These are phyloP conservation scores for Amphipoea lucens DNA, from an alignment of 2,888 invertebrate species.

Conservation along the genomic window DNA sequence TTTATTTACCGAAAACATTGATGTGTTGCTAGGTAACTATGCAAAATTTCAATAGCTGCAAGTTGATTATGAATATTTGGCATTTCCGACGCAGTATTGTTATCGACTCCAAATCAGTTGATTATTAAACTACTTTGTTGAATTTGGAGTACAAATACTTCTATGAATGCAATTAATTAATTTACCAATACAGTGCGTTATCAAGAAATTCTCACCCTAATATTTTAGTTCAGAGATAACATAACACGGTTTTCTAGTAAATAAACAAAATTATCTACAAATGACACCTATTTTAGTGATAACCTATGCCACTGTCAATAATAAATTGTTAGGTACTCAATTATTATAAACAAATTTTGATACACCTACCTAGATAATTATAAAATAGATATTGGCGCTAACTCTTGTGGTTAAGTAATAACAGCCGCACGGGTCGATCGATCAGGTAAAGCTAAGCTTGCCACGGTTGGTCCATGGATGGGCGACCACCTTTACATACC, in stretches of 20 bases:
- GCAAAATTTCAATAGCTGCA: not conserved
- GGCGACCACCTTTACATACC: no score
- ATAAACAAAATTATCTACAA: slow-evolving; percentile 52
- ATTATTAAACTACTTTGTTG: not conserved
- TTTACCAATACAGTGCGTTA: slow-evolving; percentile 20
- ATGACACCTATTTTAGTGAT: slow-evolving; percentile 44
- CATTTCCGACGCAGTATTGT: not conserved
- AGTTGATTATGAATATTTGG: not conserved
- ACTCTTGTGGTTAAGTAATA: no score
- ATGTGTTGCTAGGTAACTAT: not conserved
- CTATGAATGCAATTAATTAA: slow-evolving; percentile 14
- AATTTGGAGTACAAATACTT: not conserved
- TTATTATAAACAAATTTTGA: not conserved
- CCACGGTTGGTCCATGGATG: no score
- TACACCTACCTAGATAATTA: not conserved
- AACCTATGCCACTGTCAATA: slow-evolving; percentile 26
- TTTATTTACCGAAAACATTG: not conserved
- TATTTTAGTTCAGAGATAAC: slow-evolving; percentile 53
- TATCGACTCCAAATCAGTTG: not conserved
- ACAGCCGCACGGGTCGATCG: no score
- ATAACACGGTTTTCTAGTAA: slow-evolving; percentile 57
- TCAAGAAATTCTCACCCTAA: slow-evolving; percentile 61
- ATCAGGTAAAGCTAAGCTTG: no score
- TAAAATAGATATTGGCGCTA: not conserved
- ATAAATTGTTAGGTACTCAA: slow-evolving; percentile 16